These are phyloP conservation scores for Napeogenes sylphis DNA, from an alignment of 2,888 invertebrate species.

Conservation along the genomic window DNA sequence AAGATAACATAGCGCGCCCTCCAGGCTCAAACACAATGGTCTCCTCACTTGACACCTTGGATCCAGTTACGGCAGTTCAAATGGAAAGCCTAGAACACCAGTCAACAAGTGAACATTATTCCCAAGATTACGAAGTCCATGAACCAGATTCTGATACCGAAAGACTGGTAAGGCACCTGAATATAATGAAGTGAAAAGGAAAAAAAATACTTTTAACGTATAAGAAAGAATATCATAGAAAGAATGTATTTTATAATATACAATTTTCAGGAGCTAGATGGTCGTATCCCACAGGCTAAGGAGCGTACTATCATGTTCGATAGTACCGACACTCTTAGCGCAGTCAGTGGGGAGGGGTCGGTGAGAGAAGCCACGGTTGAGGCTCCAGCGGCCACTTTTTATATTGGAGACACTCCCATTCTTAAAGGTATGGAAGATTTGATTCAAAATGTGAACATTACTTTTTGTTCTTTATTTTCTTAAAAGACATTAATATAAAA, in stretches of 20 bases:
- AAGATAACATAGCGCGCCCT: slow-evolving; percentile 73
- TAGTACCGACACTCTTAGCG: slow-evolving; percentile 71
- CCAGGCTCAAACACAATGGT: slow-evolving; percentile 90
- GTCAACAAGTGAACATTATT: slow-evolving; percentile 66
- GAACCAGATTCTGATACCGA: slow-evolving; percentile 74
- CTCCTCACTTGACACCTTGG: slow-evolving; percentile 84
- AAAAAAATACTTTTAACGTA: not conserved
- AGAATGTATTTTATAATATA: not conserved
- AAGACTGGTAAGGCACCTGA: slow-evolving; percentile 53
- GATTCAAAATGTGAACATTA: not conserved
- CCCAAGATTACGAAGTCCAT: slow-evolving; percentile 69
- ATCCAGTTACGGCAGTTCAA: slow-evolving; percentile 74
- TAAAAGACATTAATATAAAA: too few relatives aligned
- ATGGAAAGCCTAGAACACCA: slow-evolving; percentile 72
- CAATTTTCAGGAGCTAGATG: slow-evolving; percentile 59
- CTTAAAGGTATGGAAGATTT: slow-evolving; percentile 52
- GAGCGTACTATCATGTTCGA: slow-evolving; percentile 75
- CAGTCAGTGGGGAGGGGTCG: slow-evolving; percentile 66
- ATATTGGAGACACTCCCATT: slow-evolving; percentile 73
- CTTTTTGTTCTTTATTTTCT: not conserved
- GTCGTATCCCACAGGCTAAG: slow-evolving; percentile 60
- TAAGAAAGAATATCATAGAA: not conserved
- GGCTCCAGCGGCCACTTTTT: slow-evolving; percentile 68
- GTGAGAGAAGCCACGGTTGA: slow-evolving; percentile 63
- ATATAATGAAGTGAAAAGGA: not conserved